Evolutionary conservation across 1,140 invertebrate genomes (phyloP).

Genomic region (Xylocopa sonorina): DNA sequence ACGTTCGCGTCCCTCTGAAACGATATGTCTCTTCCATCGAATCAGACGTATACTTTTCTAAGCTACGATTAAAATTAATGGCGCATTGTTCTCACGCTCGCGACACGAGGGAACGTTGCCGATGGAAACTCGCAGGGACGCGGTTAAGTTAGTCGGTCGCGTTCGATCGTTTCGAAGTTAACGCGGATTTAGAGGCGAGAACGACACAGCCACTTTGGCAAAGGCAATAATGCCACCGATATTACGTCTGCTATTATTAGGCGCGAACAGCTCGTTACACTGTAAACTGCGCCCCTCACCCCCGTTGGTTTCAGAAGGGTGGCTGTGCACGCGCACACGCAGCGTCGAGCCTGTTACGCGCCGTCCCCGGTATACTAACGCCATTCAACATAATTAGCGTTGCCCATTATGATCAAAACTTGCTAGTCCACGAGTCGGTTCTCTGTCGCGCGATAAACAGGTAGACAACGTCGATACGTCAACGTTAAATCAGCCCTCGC

Average conservation of each 20-base stretch:
- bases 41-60: too few relatives aligned
- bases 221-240: constrained; percentile 33
- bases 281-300: constrained; percentile 47
- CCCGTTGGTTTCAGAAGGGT: constrained; percentile 1
- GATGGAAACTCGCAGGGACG: background rate
- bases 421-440: constrained; percentile 17
- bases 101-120: background rate
- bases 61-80: too few relatives aligned
- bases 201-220: constrained; percentile 25
- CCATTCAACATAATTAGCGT: constrained; percentile 63
- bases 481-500: constrained; percentile 31
- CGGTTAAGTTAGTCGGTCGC: background rate
- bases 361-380: too few relatives aligned
- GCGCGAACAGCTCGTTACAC: constrained; percentile 61
- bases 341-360: too few relatives aligned
- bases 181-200: constrained; percentile 14
- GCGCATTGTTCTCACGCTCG: too few relatives aligned
- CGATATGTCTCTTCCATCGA: too few relatives aligned
- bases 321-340: constrained; percentile 31
- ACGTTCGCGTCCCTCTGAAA: too few relatives aligned
- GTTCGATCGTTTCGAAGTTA: constrained; percentile 8
- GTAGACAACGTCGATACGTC: constrained; percentile 34
- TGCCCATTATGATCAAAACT: constrained; percentile 56
- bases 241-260: constrained; percentile 57
- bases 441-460: constrained; percentile 34